Evolutionary conservation across 1,140 invertebrate genomes (phyloP).

Genomic region (Meloidogyne hapla): DNA sequence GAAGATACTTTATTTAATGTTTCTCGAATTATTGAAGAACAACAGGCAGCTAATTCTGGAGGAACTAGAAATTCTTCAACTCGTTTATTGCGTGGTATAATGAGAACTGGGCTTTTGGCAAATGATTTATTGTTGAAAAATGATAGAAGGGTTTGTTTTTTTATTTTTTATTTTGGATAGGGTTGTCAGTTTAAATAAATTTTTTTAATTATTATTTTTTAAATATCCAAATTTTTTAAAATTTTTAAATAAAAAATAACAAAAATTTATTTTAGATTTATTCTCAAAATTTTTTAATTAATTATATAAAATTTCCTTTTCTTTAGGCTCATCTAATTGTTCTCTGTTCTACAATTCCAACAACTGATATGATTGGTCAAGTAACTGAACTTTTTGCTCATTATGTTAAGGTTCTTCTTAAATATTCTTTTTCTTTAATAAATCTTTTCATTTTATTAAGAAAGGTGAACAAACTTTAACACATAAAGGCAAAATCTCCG

Average conservation of each 20-base stretch:
- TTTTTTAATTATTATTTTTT: neutral
- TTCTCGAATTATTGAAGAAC: constrained; percentile 2
- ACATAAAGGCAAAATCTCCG: neutral
- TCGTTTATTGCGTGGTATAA: constrained; percentile 21
- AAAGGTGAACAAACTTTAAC: neutral
- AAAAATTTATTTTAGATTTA: too few relatives aligned
- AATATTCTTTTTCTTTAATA: neutral
- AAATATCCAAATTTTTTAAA: too few relatives aligned
- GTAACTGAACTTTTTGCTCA: neutral
- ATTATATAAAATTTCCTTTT: neutral
- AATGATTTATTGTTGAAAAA: constrained; percentile 20
- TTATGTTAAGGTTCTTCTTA: constrained; percentile 4
- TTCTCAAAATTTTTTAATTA: too few relatives aligned
- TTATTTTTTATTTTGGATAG: neutral
- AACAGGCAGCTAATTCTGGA: neutral
- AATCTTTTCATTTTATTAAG: neutral
- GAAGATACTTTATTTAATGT: constrained; percentile 20
- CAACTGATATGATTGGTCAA: constrained; percentile 4
- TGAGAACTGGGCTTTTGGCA: constrained; percentile 14
- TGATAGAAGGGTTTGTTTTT: constrained; percentile 16
- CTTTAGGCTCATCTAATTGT: constrained; percentile 12
- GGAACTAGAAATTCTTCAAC: neutral
- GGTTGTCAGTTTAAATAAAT: neutral
- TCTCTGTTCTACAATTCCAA: constrained; percentile 21
- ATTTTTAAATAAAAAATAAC: too few relatives aligned